Evolutionary conservation across 2,113 vertebrate species (phyloP), one percentile per base, ranked within the genome.

Genomic region (crab-eating macaque (Macaca fascicularis)): DNA sequence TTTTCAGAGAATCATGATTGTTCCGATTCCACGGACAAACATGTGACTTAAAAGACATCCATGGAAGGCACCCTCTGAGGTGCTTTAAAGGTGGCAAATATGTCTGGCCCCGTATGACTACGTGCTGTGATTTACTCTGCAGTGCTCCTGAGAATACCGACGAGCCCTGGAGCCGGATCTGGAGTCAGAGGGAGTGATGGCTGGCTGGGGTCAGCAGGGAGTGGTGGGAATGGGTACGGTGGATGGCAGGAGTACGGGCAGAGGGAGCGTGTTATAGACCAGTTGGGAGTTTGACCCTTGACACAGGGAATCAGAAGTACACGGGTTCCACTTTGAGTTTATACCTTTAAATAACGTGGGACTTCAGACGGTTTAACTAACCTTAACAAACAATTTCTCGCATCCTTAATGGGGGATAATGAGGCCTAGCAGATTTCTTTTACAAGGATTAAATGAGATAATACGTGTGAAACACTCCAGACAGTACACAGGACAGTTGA

Each of bases 371-470:
- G 72, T 38, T 30, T 23, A 80, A 38, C 22, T 74, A 74, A 52
- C 4, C 38, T 90, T 40, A n/a, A 59, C 25, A 88, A 74, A 94
- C 27, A 1, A 22, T n/a, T 25, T 76, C 27, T 85, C 35, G 79
- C 27, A 59, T 30, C 48, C 30, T 90, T 69, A 20, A n/a, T 22
- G 67, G 8, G 55, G 67, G 19, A 45, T 74, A 75, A 80, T 69
- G 12, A 79, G 45, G 55, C 2, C 3, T 40, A 80, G 32, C 13
- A 74, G 75, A n/a, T 83, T 69, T 25, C 27, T 85, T 89, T 75
- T 23, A 78, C 22, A 40, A 78, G 30, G 48, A 89, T 74, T 75
- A 95, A 91, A 61, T 92, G 94, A 80, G n/a, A 32, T 79, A 55
- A 72, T 76, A 55, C 13, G 52, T 32, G 67, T 69, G 22, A 81